Evolutionary conservation across 1,140 invertebrate species (phyloP).

Genomic region (Eubasilissa regina): DNA sequence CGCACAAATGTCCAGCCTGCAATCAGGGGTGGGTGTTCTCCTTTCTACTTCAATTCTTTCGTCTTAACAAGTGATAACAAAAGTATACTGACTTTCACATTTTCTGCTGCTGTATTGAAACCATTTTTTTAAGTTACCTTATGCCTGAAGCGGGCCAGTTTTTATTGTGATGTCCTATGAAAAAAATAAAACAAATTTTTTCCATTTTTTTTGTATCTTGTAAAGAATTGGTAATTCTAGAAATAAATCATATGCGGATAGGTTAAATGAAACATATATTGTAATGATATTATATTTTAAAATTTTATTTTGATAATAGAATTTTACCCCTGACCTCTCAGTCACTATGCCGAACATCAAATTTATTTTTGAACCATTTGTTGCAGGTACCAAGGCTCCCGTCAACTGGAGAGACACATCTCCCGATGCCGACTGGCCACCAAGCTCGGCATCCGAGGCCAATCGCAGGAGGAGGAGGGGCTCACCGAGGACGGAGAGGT

Average conservation of each 20-base stretch:
- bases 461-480: background rate
- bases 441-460: slow-evolving; percentile 9
- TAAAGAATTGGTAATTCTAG: no score
- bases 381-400: slow-evolving; percentile 55
- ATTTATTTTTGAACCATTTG: background rate
- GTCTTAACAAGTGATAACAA: background rate
- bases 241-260: no score
- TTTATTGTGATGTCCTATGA: no score
- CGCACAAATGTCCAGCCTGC: slow-evolving; percentile 57
- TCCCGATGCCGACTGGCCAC: slow-evolving; percentile 47
- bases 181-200: no score
- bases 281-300: no score
- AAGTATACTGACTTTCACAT: background rate
- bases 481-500: background rate
- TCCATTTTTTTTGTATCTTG: no score
- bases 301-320: no score
- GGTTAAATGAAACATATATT: no score
- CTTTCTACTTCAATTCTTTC: background rate
- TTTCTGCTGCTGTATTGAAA: background rate
- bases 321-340: background rate
- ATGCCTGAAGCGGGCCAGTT: background rate
- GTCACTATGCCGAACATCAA: background rate
- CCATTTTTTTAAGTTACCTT: background rate
- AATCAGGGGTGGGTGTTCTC: slow-evolving; percentile 55
- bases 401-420: slow-evolving; percentile 54